Base-by-base conservation (phyloP, 1,140 invertebrate genomes). In the Drosophila sulfurigaster region DNA sequence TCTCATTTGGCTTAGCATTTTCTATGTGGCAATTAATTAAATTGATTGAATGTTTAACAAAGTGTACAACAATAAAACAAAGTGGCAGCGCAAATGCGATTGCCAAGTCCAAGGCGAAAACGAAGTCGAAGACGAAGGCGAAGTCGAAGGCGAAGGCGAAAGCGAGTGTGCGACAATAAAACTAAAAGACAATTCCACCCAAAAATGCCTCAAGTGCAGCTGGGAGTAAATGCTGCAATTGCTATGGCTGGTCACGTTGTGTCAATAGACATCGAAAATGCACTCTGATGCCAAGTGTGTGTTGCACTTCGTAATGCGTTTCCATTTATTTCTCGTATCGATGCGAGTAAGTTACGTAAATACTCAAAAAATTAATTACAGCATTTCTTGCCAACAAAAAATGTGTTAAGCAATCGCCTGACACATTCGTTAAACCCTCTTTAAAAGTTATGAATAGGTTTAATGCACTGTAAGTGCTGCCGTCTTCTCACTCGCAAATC, bases 21-120 rank as follows among this genome's bases (percentile, higher is more conserved):
- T 58, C 32, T 5, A 52, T 57, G 15, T 52, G 67, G 51, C 71
- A 88, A 82, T 87, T 82, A 87, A 87, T 82, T 82, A 88, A 88
- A 82, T 80, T 82, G 79, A 82, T 88, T 82, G 79, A 70, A 82
- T 78, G 77, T 62, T 88, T 75, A 89, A 76, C 85, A 78, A 78
- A 83, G 79, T 78, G 65, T 70, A 43, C 48, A 52, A 64, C 74
- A 79, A 80, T 71, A 78, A 80, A 78, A 78, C 54, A 74, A 79
- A 76, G 62, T 49, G 57, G 25, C 38, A 59, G 54, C 38, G 30
- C 11, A 56, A 57, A 60, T 13, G 52, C 35, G 35, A 25, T 25
- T 25, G 20, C 20, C 20, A 25, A 25, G 20, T 25, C 68, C 6
- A 71, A 10, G 32, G 15, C 3, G n/a, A 30, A 63, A 52, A 4